phyloP scores from a whole-genome alignment of 2,888 invertebrate genomes.

The Coleophora flavipennella region DNA sequence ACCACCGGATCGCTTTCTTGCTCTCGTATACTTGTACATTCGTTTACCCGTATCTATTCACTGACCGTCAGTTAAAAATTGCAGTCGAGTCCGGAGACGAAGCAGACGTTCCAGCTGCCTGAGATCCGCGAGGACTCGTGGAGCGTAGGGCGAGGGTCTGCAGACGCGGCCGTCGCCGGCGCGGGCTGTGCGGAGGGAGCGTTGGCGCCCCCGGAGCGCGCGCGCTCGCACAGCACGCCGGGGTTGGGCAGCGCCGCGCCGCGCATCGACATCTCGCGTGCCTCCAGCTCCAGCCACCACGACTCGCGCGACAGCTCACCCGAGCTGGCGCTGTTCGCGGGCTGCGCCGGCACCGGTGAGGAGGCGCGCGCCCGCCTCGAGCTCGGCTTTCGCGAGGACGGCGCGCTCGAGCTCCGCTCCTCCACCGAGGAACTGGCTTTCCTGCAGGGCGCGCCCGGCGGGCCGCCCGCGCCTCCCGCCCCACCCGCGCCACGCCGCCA shows the following conservation, averaged over 20 bases:
- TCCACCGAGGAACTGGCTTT: slow-evolving; percentile 92
- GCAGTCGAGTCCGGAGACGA: slow-evolving; percentile 75
- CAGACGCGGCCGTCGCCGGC: slow-evolving; percentile 26
- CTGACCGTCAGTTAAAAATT: slow-evolving; percentile 11
- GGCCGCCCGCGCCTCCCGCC: slow-evolving; percentile 12
- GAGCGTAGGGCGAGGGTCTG: slow-evolving; percentile 23
- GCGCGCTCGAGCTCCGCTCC: slow-evolving; percentile 86
- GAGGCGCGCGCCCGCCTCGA: slow-evolving; percentile 39
- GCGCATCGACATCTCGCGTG: slow-evolving; percentile 90
- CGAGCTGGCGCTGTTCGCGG: slow-evolving; percentile 84
- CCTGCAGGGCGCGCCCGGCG: slow-evolving; percentile 72
- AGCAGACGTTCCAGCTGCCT: slow-evolving; percentile 68
- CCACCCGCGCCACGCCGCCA: slow-evolving; percentile 60
- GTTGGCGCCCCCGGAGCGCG: slow-evolving; percentile 48
- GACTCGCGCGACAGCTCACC: slow-evolving; percentile 89
- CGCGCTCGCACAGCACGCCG: slow-evolving; percentile 56
- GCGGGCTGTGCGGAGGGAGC: slow-evolving; percentile 22
- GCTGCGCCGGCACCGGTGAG: slow-evolving; percentile 25
- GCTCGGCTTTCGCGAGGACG: slow-evolving; percentile 80
- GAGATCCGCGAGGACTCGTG: slow-evolving; percentile 67
- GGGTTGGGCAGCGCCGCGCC: slow-evolving; percentile 79
- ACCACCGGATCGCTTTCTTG: too few species aligned
- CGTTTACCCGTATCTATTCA: not conserved
- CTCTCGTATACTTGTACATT: too few species aligned
- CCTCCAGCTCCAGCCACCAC: slow-evolving; percentile 90